Percentiles rank a stretch among this genome's conserved stretches.
Evolutionary conservation across 2,797 vertebrate genomes (phyloP).

Genomic region (Bradypus variegatus): DNA sequence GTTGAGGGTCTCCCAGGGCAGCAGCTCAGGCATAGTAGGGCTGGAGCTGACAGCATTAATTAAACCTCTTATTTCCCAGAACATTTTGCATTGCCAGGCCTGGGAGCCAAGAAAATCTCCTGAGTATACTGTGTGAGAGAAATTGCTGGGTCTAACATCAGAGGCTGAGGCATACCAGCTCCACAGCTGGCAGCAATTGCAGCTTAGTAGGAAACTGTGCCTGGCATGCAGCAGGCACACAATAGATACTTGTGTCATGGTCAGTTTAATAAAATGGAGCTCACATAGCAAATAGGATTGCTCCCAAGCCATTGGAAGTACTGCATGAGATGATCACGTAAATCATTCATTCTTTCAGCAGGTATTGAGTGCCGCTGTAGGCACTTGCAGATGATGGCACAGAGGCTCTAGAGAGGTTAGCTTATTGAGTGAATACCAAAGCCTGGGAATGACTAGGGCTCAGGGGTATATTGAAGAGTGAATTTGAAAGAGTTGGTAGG

Average conservation of each 20-base stretch:
- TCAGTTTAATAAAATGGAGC: neutral
- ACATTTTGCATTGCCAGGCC: constrained; percentile 22
- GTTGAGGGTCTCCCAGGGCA: constrained; percentile 13
- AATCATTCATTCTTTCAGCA: neutral
- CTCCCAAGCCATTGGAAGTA: neutral
- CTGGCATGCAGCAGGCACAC: constrained; percentile 22
- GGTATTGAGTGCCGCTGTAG: neutral
- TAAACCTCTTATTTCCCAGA: constrained; percentile 31
- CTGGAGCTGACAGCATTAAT: constrained; percentile 27
- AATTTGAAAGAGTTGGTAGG: neutral
- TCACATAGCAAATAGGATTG: neutral
- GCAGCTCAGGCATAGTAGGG: neutral
- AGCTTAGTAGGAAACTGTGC: neutral
- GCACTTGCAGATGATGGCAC: neutral
- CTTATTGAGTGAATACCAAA: neutral
- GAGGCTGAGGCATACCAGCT: neutral
- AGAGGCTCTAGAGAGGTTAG: neutral
- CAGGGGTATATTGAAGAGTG: neutral
- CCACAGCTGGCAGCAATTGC: neutral
- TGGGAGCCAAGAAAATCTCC: constrained; percentile 32
- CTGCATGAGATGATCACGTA: neutral
- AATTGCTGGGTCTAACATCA: neutral
- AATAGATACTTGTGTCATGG: constrained; percentile 4
- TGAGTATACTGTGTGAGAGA: constrained; percentile 14
- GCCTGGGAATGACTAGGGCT: neutral